Percentiles rank a stretch among this genome's conserved stretches.
phyloP scores from a whole-genome alignment of 2,113 vertebrate genomes.

The Archocentrus centrarchus region DNA sequence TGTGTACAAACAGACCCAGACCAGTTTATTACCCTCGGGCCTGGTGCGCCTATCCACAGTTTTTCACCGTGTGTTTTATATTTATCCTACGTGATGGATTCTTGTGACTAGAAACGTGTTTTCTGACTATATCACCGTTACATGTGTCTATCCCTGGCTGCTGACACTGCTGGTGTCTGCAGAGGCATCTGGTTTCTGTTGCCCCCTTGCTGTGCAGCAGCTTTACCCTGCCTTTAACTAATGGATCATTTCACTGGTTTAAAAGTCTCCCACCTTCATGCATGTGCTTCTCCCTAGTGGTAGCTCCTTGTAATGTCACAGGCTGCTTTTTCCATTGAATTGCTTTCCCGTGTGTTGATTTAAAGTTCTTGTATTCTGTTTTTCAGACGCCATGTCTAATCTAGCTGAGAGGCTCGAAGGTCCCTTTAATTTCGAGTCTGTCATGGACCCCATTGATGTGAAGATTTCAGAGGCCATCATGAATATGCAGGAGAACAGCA shows the following conservation, averaged over 20 bases:
- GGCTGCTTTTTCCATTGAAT: background rate
- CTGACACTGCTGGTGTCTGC: slow-evolving; percentile 15
- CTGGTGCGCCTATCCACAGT: background rate
- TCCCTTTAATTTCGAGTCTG: slow-evolving; percentile 96
- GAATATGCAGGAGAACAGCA: slow-evolving; percentile 99
- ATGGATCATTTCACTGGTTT: background rate
- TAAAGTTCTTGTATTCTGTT: background rate
- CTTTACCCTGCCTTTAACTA: slow-evolving; percentile 31
- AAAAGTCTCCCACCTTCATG: background rate
- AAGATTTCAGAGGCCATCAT: slow-evolving; percentile 98
- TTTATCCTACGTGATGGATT: background rate
- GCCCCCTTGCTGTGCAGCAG: slow-evolving; percentile 32
- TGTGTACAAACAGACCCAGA: slow-evolving; percentile 47
- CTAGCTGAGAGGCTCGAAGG: slow-evolving; percentile 94
- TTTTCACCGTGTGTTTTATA: background rate
- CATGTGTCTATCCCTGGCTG: background rate
- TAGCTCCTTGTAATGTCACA: background rate
- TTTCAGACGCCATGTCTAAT: slow-evolving; percentile 91
- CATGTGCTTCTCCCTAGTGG: slow-evolving; percentile 71
- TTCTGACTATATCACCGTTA: background rate
- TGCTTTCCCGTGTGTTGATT: background rate
- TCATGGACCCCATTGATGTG: slow-evolving; percentile 97
- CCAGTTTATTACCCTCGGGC: slow-evolving; percentile 35
- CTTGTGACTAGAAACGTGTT: background rate
- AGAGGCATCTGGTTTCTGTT: slow-evolving; percentile 36